Conservation (phyloP, 2,113 vertebrate genomes). For the Amia ocellicauda region DNA sequence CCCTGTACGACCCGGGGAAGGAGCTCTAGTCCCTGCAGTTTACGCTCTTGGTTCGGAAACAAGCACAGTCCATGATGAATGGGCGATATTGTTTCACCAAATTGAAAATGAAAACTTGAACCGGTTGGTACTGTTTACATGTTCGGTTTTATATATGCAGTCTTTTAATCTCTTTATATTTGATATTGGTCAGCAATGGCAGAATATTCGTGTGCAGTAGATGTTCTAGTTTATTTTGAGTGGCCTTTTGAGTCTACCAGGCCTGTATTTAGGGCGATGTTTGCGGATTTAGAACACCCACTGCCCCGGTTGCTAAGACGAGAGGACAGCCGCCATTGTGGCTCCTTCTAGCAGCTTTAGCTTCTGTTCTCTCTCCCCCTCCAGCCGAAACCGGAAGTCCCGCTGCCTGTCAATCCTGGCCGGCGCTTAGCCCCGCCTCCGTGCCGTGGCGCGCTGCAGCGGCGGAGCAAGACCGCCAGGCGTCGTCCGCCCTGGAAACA, state of each 20-base stretch:
- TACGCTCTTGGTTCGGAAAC: conserved; percentile 58
- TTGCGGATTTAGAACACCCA: conserved; percentile 75
- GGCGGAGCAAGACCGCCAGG: conserved; percentile 14
- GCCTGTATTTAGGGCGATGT: conserved; percentile 77
- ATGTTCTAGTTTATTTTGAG: conserved; percentile 77
- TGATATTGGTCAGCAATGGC: conserved; percentile 68
- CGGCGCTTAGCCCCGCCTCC: conserved; percentile 35
- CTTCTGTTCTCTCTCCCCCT: conserved; percentile 38
- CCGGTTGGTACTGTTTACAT: conserved; percentile 75
- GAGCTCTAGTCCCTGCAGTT: conserved; percentile 55
- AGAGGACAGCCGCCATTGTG: conserved; percentile 74
- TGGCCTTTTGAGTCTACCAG: conserved; percentile 72
- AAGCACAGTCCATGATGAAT: conserved; percentile 58
- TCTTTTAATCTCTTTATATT: conserved; percentile 63
- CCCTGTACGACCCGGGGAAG: conserved; percentile 57
- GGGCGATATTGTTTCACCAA: conserved; percentile 62
- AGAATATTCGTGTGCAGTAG: conserved; percentile 73
- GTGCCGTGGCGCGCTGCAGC: conserved; percentile 24
- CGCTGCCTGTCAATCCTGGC: conserved; percentile 46
- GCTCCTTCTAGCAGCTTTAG: conserved; percentile 53
- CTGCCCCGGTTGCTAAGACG: conserved; percentile 59
- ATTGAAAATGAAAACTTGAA: conserved; percentile 75
- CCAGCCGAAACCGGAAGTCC: conserved; percentile 47
- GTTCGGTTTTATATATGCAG: conserved; percentile 71
- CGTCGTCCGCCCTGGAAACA: background rate